Evolutionary conservation across 1,140 invertebrate species (phyloP), one percentile per base, ranked within the genome.

Genomic region (Drosophila prosaltans): DNA sequence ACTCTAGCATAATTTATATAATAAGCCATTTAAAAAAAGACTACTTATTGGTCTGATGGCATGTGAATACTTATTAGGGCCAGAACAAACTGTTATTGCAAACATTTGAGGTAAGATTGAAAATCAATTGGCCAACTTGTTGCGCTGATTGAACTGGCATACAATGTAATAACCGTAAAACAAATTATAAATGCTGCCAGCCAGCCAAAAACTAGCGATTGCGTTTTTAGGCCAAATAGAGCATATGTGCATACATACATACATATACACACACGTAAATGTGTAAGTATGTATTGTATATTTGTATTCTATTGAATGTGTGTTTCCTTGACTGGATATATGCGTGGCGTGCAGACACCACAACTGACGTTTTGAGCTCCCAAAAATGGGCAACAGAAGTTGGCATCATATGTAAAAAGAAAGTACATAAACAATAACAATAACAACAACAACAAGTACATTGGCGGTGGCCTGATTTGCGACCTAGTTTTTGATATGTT

Each of bases 401-500:
- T 11, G 32, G 41, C 70, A 76, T 55, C 60, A 40, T 36, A 26
- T 51, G 21, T 51, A 48, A 65, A 24, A 48, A 45, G 64, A 36
- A 36, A 36, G 59, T 64, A 59, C 8, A 61, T 10, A 39, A 66
- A 45, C 39, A 64, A 9, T 36, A 66, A 45, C 39, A 64, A 9
- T 36, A 66, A 40, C 32, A 64, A 57, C 76, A 66, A 36, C 3
- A 4, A 70, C 51, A 64, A 57, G 54, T 74, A 78, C 81, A 72
- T 74, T 81, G 68, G 58, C 68, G 74, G 68, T 74, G 82, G 63
- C 78, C 81, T 86, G 82, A 81, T 86, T 86, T 78, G 43, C 48
- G 81, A 86, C 81, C 81, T 72, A 85, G 65, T 70, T 85, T 67
- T 64, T 81, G 59, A 78, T 81, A 58, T 81, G 82, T 81, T 81